A percentile compares a stretch with the other conserved stretches of the same genome.
phyloP scores from a whole-genome alignment of 2,888 invertebrate species.

The Gonocerus acuteangulatus region DNA sequence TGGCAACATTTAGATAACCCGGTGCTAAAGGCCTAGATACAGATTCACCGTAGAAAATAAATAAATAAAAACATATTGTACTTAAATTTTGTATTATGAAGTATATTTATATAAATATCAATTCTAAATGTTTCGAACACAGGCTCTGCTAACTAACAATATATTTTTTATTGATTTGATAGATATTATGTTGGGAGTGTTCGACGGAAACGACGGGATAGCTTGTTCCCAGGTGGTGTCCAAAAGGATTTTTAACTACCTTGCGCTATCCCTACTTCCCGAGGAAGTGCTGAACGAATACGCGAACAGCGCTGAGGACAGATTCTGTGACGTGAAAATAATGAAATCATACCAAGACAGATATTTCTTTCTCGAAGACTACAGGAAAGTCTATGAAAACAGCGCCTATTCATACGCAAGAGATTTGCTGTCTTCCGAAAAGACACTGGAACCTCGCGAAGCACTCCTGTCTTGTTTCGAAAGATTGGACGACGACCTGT shows the following conservation, averaged over 20 bases:
- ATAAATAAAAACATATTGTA: no score
- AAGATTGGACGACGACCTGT: slow-evolving; percentile 75
- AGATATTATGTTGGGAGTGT: slow-evolving; percentile 83
- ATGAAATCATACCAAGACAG: slow-evolving; percentile 2
- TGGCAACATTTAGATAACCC: no score
- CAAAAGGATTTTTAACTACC: slow-evolving; percentile 77
- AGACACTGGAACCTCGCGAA: not conserved
- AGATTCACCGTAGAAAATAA: no score
- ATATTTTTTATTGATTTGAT: no score
- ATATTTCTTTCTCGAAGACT: slow-evolving; percentile 16
- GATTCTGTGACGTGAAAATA: slow-evolving; percentile 41
- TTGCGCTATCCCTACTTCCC: slow-evolving; percentile 74
- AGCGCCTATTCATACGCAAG: slow-evolving; percentile 62
- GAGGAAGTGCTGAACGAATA: slow-evolving; percentile 52
- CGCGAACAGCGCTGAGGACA: slow-evolving; percentile 46
- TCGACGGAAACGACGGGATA: slow-evolving; percentile 92
- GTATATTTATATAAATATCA: not conserved
- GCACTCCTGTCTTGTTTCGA: slow-evolving; percentile 70
- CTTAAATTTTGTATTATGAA: no score
- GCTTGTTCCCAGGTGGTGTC: slow-evolving; percentile 87
- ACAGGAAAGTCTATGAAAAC: slow-evolving; percentile 52
- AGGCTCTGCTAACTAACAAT: no score
- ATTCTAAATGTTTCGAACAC: no score
- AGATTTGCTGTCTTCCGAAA: slow-evolving; percentile 48
- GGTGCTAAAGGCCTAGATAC: no score